Evolutionary conservation across 92 coral and sea anemone genomes (phyloP), one percentile per base, ranked within the genome.

Genomic region (Diadumene lineata): DNA sequence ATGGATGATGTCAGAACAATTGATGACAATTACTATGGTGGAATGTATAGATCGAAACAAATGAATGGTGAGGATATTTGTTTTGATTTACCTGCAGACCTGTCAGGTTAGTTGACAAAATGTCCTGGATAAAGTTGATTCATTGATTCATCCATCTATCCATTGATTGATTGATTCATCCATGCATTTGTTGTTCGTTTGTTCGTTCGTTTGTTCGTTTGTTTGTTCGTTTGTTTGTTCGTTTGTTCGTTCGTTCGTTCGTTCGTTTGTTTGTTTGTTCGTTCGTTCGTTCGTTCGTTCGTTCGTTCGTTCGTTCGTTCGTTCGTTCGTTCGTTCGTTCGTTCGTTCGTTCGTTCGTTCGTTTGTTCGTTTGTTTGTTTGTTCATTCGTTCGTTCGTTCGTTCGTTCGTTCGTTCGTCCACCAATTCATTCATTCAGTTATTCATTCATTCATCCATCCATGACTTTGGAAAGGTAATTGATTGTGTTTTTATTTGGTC

Each of bases 71-170:
- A 65, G 30, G 85, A 82, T 38, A 18, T 82, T 3, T 70, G 53
- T 21, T 82, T 82, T 68, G 86, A 82, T 10, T n/a, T 82, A 66
- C 81, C 81, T 0, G 16, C 81, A 28, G 66, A 76, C 10, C 71
- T 75, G 25, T 24, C 79, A 74, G 79, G 79, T 74, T 43, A 11
- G 31, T 58, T 26, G 64, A 22, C 15, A 53, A 53, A 53, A 21
- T 3, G 18, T 13, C 4, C 19, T 15, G 2, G n/a, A 53, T 16
- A 21, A 53, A 3, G 58, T 53, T 38, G 13, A 4, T 38, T 38
- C 6, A 4, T 38, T 38, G 13, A n/a, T 38, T 38, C 48, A 6
- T 38, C 13, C 6, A 6, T 38, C 13, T 38, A 13, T 38, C 6
- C 48, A 13, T 13, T 38, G 7, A 38, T 38, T 38, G 7, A 4